phyloP scores from a whole-genome alignment of 2,797 vertebrate species.

The Odontamblyopus lacepedii region DNA sequence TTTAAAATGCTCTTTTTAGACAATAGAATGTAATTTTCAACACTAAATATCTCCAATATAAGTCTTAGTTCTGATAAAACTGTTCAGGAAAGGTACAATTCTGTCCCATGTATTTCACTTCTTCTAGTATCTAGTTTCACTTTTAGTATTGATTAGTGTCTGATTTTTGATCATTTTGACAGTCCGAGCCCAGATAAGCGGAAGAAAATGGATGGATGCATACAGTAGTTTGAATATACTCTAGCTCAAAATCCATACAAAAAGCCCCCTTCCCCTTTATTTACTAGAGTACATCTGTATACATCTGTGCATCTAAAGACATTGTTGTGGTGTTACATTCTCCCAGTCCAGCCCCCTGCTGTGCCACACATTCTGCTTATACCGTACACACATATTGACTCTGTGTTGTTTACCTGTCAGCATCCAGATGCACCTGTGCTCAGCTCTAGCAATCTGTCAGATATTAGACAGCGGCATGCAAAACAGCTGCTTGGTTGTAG shows the following conservation, averaged over 20 bases:
- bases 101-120: too few species aligned
- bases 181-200: too few species aligned
- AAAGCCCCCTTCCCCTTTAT: not conserved
- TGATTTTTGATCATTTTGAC: too few species aligned
- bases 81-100: too few species aligned
- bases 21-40: too few species aligned
- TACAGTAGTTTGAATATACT: not conserved
- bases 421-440: slow-evolving; percentile 49
- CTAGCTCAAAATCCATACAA: not conserved
- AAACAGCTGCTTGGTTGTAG: slow-evolving; percentile 57
- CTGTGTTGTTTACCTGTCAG: slow-evolving; percentile 36
- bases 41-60: too few species aligned
- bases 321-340: not conserved
- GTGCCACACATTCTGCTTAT: slow-evolving; percentile 12
- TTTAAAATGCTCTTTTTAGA: too few species aligned
- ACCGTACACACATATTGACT: not conserved
- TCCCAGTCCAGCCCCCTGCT: slow-evolving; percentile 6
- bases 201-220: too few species aligned
- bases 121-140: too few species aligned
- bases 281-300: not conserved
- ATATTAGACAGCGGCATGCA: slow-evolving; percentile 36
- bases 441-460: slow-evolving; percentile 47
- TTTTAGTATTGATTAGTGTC: too few species aligned
- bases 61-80: too few species aligned
- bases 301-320: not conserved